phyloP scores from a whole-genome alignment of 2,113 vertebrate genomes.

The Oryzias woworae region DNA sequence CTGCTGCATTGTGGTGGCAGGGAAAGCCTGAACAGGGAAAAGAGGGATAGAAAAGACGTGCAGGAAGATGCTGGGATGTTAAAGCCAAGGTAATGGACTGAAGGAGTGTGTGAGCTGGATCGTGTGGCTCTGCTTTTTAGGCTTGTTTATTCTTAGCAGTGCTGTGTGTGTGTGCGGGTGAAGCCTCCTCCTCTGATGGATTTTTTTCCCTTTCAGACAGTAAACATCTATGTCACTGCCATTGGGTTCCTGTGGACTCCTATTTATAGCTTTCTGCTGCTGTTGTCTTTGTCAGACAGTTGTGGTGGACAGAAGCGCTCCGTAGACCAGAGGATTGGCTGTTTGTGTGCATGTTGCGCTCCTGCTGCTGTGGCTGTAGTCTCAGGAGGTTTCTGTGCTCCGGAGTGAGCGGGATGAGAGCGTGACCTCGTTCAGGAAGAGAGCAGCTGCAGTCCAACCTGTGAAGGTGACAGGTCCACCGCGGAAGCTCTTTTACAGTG shows the following conservation, averaged over 20 bases:
- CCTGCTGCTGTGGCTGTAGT: not conserved
- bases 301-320: no score
- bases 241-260: not conserved
- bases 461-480: constrained; percentile 39
- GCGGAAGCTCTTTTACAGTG: not conserved
- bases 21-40: constrained; percentile 56
- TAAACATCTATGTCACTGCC: constrained; percentile 12
- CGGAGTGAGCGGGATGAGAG: not conserved
- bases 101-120: constrained; percentile 10
- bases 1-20: constrained; percentile 79
- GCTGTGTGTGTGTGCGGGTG: constrained; percentile 9
- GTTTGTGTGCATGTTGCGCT: no score
- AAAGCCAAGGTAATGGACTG: constrained; percentile 43
- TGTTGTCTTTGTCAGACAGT: constrained; percentile 2
- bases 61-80: constrained; percentile 51
- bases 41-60: constrained; percentile 35
- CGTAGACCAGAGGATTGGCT: no score
- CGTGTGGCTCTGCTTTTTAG: constrained; percentile 20
- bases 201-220: constrained; percentile 42
- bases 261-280: constrained; percentile 6
- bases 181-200: constrained; percentile 10
- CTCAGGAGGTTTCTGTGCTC: not conserved
- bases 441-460: not conserved
- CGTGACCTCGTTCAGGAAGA: constrained; percentile 37
- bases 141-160: constrained; percentile 21